Percentiles rank a stretch among this genome's conserved stretches.
Conservation (phyloP, 1,140 invertebrate genomes). For the Theocolax elegans region DNA sequence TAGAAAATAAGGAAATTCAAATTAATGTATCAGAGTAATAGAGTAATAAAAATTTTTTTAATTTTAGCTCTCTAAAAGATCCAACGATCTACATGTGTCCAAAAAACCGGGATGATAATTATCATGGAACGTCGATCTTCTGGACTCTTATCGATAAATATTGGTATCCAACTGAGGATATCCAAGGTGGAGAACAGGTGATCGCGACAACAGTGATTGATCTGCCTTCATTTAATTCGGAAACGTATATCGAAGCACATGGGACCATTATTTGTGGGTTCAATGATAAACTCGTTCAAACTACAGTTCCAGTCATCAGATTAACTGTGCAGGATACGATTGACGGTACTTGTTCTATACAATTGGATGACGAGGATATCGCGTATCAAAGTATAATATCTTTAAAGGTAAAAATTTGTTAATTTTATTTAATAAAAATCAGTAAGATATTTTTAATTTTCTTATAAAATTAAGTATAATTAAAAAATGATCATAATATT, state of each 20-base stretch:
- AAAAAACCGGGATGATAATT: slow-evolving; percentile 37
- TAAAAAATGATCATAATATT: too few species aligned
- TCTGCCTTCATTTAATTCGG: slow-evolving; percentile 53
- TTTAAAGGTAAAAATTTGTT: slow-evolving; percentile 47
- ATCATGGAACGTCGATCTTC: slow-evolving; percentile 46
- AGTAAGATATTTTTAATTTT: too few species aligned
- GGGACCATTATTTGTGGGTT: slow-evolving; percentile 55
- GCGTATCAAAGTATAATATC: slow-evolving; percentile 46
- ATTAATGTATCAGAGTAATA: too few species aligned
- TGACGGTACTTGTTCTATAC: slow-evolving; percentile 42
- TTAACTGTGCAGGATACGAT: slow-evolving; percentile 47
- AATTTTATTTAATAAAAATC: too few species aligned
- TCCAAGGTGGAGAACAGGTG: slow-evolving; percentile 42
- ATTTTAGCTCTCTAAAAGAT: slow-evolving; percentile 50
- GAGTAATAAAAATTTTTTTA: too few species aligned
- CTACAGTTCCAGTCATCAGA: slow-evolving; percentile 44
- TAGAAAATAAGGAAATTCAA: too few species aligned
- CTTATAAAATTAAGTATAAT: too few species aligned
- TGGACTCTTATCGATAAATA: slow-evolving; percentile 49
- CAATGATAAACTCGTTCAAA: slow-evolving; percentile 53
- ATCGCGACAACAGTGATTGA: slow-evolving; percentile 54
- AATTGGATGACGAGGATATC: slow-evolving; percentile 36
- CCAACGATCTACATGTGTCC: slow-evolving; percentile 52
- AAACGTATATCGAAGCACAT: slow-evolving; percentile 40
- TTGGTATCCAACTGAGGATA: slow-evolving; percentile 44